Percentiles rank a stretch among this genome's conserved stretches.
Conservation (phyloP, 2,113 vertebrate species). For the Chiloscyllium plagiosum region DNA sequence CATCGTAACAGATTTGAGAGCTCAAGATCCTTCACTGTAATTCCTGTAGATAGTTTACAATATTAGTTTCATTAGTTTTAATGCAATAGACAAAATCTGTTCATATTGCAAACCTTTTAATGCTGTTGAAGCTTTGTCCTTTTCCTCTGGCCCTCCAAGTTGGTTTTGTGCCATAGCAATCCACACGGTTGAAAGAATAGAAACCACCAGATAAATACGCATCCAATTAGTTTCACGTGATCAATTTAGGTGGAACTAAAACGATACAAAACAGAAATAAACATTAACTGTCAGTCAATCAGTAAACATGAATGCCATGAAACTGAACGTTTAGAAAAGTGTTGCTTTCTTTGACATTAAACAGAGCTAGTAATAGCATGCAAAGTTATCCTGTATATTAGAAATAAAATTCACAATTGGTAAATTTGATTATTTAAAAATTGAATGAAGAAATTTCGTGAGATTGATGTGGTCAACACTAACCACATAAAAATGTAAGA, state of each 20-base stretch:
- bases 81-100: constrained; percentile 27
- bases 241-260: constrained; percentile 53
- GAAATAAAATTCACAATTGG: neutral
- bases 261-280: constrained; percentile 11
- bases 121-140: constrained; percentile 82
- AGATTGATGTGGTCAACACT: neutral
- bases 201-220: constrained; percentile 56
- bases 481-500: neutral
- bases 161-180: constrained; percentile 80
- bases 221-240: constrained; percentile 57
- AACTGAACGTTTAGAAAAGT: neutral
- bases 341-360: neutral
- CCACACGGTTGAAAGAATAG: constrained; percentile 61
- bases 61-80: neutral
- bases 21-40: neutral
- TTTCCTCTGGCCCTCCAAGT: constrained; percentile 79
- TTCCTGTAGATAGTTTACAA: neutral
- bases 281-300: neutral
- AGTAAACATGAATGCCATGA: neutral
- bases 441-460: neutral
- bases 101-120: constrained; percentile 71
- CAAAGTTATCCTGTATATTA: neutral
- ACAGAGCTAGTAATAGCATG: neutral
- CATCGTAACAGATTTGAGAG: neutral
- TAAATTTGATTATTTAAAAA: neutral